A percentile compares a stretch with the other conserved stretches of the same genome.
Conservation (phyloP, 2,797 vertebrate genomes). For the Sternarchorhynchus goeldii region DNA sequence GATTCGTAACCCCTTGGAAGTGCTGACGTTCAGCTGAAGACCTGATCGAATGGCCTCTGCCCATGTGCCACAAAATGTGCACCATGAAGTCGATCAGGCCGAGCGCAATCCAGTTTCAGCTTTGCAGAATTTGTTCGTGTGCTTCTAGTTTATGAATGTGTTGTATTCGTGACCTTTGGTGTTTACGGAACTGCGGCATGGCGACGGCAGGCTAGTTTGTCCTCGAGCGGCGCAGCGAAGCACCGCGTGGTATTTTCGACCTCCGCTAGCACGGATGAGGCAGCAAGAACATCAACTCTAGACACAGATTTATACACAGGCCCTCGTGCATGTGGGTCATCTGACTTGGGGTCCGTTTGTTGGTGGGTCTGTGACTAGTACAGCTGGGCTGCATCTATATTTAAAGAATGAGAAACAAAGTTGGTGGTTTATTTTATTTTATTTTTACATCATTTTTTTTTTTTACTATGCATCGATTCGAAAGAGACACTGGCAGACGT, state of each 20-base stretch:
- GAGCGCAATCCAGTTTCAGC: slow-evolving; percentile 19
- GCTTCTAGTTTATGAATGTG: slow-evolving; percentile 38
- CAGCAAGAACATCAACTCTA: slow-evolving; percentile 17
- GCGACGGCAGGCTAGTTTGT: slow-evolving; percentile 29
- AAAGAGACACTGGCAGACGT: too few species aligned
- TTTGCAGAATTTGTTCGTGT: slow-evolving; percentile 20
- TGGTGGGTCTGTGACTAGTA: slow-evolving; percentile 8
- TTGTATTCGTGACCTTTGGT: slow-evolving; percentile 37
- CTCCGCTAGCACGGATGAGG: slow-evolving; percentile 25
- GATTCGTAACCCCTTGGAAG: neutral
- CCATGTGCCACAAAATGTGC: neutral
- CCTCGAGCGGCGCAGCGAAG: slow-evolving; percentile 22
- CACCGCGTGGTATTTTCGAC: slow-evolving; percentile 38
- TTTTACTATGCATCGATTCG: too few species aligned
- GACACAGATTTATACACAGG: slow-evolving; percentile 26
- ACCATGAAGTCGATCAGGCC: neutral
- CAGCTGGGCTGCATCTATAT: neutral
- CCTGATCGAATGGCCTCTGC: slow-evolving; percentile 15
- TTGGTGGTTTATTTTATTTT: neutral
- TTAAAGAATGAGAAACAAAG: neutral
- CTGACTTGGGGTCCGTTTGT: slow-evolving; percentile 9
- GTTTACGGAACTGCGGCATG: slow-evolving; percentile 11
- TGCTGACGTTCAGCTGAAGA: slow-evolving; percentile 20
- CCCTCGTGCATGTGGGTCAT: neutral
- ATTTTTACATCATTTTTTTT: neutral